Evolutionary conservation across 2,888 invertebrate species (phyloP).

Genomic region (Anaspis maculata): DNA sequence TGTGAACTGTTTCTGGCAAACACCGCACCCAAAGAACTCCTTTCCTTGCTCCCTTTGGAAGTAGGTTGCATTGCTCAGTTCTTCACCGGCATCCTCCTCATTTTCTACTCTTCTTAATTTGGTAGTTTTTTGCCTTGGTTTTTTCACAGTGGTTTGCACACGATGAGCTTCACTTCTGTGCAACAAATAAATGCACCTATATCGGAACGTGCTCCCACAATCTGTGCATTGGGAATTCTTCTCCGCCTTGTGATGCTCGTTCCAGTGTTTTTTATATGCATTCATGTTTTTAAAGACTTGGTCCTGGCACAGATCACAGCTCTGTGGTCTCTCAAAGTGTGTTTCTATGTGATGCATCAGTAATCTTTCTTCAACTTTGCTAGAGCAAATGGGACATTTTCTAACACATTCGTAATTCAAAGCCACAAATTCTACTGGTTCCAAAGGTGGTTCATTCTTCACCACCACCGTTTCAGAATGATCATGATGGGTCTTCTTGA

Average conservation of each 20-base stretch:
- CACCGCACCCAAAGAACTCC: conserved; percentile 6
- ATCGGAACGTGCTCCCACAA: too few species aligned
- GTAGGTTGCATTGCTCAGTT: not conserved
- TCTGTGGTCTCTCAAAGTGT: too few species aligned
- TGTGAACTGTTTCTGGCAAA: conserved; percentile 17
- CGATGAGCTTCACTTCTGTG: too few species aligned
- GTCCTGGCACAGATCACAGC: too few species aligned
- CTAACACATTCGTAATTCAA: not conserved
- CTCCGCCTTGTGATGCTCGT: too few species aligned
- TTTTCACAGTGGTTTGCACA: too few species aligned
- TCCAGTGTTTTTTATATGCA: too few species aligned
- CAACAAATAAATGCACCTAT: too few species aligned
- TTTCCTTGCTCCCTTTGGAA: too few species aligned
- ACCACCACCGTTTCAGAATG: conserved; percentile 3
- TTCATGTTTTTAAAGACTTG: too few species aligned
- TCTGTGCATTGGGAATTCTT: too few species aligned
- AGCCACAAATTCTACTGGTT: too few species aligned
- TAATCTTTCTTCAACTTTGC: conserved; percentile 1
- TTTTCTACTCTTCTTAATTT: not conserved
- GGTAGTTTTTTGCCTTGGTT: not conserved
- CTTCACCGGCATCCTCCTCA: not conserved
- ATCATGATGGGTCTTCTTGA: conserved; percentile 3
- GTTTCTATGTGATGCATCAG: conserved; percentile 8
- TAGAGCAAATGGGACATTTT: conserved; percentile 8
- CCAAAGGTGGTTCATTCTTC: not conserved